Base-by-base conservation (phyloP, 2,888 invertebrate species). In the Dorcus parallelipipedus region DNA sequence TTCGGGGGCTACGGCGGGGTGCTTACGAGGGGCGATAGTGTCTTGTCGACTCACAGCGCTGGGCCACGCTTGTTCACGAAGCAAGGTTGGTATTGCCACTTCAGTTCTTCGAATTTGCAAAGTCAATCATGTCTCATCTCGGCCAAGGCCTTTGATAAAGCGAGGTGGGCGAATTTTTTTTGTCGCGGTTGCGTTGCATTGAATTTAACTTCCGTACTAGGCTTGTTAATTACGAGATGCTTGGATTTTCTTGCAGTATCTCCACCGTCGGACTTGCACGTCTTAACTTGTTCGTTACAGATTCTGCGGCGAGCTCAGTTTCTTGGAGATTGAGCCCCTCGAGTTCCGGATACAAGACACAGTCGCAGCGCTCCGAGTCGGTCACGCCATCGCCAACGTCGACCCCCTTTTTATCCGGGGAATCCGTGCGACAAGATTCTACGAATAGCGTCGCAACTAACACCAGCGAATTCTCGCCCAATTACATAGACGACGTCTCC, bases 1-100 rank as follows among this genome's bases (percentile, higher is more conserved):
- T 95, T 95, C 72, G 93, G 92, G 9, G 94, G 92, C 2, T 92
- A 92, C 73, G 87, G 86, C 9, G 84, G 74, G 53, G 79, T 80
- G 68, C 70, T 82, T 3, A 77, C 77, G 14, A 82, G 87, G 38
- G 86, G 85, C 7, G 89, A 88, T 69, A 86, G 86, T 67, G 81
- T 84, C 41, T 81, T 83, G 63, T 87, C 86, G 85, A 26, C 84
- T 38, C 85, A 85, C 69, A 86, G 86, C 70, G 83, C 83, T 8
- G 83, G 84, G 9, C 79, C 84, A 38, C 77, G 89, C 14, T 80
- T 90, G 57, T 84, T 92, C 52, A 89, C 90, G 61, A 88, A 91
- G 72, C 92, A 93, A 83, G 90, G 90, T 89, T 67, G 61, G 65
- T 53, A 42, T 38, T n/a, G 14, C 14, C 14, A 14, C 14, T 14